Evolutionary conservation across 2,113 vertebrate genomes (phyloP), one percentile per base, ranked within the genome.

Genomic region (Pelecanus crispus): DNA sequence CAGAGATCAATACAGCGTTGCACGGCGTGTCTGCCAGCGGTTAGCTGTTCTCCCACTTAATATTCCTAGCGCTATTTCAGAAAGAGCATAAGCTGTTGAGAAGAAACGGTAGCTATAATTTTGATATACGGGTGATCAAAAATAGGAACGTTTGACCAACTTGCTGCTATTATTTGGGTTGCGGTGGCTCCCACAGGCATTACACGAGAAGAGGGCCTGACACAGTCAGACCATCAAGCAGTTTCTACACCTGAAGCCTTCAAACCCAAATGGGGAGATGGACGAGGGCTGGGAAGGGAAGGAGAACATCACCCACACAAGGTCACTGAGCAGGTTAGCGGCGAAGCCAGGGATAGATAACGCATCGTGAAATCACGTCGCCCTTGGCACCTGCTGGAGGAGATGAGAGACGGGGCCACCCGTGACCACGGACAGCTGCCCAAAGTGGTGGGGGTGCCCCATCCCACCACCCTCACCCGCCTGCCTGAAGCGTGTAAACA

Each of bases 1-100:
- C 42, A 38, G 19, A 40, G 44, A 83, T 82, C 58, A n/a, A 81
- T 20, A 32, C 17, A 14, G 29, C 56, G 14, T 1, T 5, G 15
- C 32, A 3, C 0, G 5, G 18, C 5, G 1, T 4, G 40, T 11
- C 86, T 56, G 67, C 14, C 61, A 49, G 50, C 10, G 4, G 21
- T 7, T 21, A 34, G 70, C 38, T 5, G 0, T 38, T 59, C 56
- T 71, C 61, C 31, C 17, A 9, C 50, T 59, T 58, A 53, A 38
- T 47, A 88, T 63, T 81, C 44, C 52, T 8, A 31, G 22, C 0
- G 25, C 44, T 56, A 7, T 8, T 85, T 63, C 15, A 79, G 55
- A 31, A 68, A 52, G 67, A 65, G 36, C 16, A 58, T 25, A 32
- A 38, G 26, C 34, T 81, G 28, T 11, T 38, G 34, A 24, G 45